Evolutionary conservation across 2,797 vertebrate species (phyloP), one percentile per base, ranked within the genome.

Genomic region (Pangasius djambal): DNA sequence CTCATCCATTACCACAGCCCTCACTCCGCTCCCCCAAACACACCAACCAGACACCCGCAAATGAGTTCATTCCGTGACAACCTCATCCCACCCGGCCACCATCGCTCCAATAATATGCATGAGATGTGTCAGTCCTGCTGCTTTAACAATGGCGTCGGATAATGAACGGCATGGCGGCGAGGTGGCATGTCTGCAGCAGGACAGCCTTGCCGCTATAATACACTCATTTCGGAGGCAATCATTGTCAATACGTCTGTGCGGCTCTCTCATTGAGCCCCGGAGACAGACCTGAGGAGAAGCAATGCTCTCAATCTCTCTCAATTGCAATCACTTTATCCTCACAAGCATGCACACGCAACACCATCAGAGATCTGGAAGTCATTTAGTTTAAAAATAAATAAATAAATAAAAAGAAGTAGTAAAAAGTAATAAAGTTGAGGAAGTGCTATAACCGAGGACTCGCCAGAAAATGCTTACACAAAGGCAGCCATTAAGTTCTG

Each of bases 201-300:
- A 97, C 97, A 96, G 95, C 96, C 94, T 92, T 92, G 94, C 94
- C 93, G 95, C 95, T 95, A 96, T 98, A 98, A 99, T 97, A 94
- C 96, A 96, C 96, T 97, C 96, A 97, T 98, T 97, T 97, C 95
- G 94, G 95, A 95, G 95, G 97, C 97, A 97, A 98, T 98, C 97
- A 98, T 97, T 97, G 97, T 97, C 98, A 97, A 97, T 97, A 97
- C 95, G 86, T 91, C 18, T 75, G 85, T 88, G 85, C 84, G n/a
- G 79, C n/a, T 57, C 61, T 69, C 59, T 61, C 37, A 22, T 15
- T 48, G 72, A 78, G 84, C 52, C 72, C 67, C 57, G 67, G 9
- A 72, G 37, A 59, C 69, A 22, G 72, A 86, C 83, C 94, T 94
- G 93, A 95, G 96, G 94, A 95, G 96, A 97, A 95, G 97, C 96